Evolutionary conservation across 2,888 invertebrate genomes (phyloP).

Genomic region (Rosalia funebris): DNA sequence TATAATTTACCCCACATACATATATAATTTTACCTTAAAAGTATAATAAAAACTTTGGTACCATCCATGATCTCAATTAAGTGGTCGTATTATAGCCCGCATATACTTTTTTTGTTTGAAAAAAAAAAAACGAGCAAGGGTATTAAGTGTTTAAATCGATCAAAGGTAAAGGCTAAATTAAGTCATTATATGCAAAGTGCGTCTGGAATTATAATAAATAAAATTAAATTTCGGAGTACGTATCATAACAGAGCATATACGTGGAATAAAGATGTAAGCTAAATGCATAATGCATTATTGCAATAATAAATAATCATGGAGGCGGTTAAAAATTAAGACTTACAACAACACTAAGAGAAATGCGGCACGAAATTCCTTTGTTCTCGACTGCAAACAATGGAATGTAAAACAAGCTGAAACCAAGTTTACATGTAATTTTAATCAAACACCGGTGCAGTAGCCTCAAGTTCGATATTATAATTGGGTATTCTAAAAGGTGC

Average conservation of each 20-base stretch:
- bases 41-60: neutral
- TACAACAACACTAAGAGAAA: slow-evolving; percentile 58
- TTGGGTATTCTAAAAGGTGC: slow-evolving; percentile 61
- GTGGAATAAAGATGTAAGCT: slow-evolving; percentile 54
- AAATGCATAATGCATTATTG: slow-evolving; percentile 57
- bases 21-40: neutral
- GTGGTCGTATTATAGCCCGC: neutral
- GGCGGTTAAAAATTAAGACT: slow-evolving; percentile 61
- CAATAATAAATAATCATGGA: slow-evolving; percentile 55
- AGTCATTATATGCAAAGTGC: slow-evolving; percentile 31
- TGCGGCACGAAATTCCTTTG: slow-evolving; percentile 64
- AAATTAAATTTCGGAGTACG: slow-evolving; percentile 24
- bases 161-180: slow-evolving; percentile 16
- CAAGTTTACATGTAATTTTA: slow-evolving; percentile 65
- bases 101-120: neutral
- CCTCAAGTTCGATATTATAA: slow-evolving; percentile 62
- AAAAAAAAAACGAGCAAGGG: neutral
- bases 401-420: slow-evolving; percentile 64
- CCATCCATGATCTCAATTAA: neutral
- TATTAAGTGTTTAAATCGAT: slow-evolving; percentile 1
- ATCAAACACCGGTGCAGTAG: slow-evolving; percentile 62
- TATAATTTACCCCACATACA: neutral
- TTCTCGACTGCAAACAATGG: slow-evolving; percentile 63
- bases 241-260: slow-evolving; percentile 7
- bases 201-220: slow-evolving; percentile 15